Evolutionary conservation across 2,888 invertebrate genomes (phyloP).

Genomic region (Acleris laterana): DNA sequence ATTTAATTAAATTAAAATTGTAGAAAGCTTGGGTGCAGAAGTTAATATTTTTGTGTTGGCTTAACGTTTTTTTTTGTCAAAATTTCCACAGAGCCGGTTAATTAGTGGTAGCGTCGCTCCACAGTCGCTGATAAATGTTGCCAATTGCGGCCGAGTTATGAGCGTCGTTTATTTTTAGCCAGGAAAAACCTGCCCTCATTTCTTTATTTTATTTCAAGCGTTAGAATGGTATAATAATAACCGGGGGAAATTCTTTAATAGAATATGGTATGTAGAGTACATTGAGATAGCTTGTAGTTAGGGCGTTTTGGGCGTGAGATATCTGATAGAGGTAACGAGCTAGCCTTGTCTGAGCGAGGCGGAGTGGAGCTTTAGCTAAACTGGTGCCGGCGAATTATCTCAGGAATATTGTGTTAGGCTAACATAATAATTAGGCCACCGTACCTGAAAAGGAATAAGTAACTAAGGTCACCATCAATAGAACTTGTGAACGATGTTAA

Average conservation of each 20-base stretch:
- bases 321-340: neutral
- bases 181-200: constrained; percentile 60
- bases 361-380: neutral
- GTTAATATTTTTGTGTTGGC: constrained; percentile 34
- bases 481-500: no score
- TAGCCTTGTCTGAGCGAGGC: neutral
- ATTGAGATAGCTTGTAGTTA: constrained; percentile 13
- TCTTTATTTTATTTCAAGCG: constrained; percentile 53
- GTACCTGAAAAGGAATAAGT: no score
- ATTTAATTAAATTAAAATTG: constrained; percentile 28
- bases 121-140: constrained; percentile 68
- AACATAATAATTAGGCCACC: no score
- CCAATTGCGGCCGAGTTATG: constrained; percentile 74
- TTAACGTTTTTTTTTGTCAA: constrained; percentile 47
- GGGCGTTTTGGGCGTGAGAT: constrained; percentile 5
- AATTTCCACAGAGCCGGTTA: constrained; percentile 61
- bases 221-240: constrained; percentile 20
- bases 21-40: constrained; percentile 17
- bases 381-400: neutral
- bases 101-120: constrained; percentile 64
- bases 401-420: neutral
- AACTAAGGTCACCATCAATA: no score
- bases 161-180: constrained; percentile 66
- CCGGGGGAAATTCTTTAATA: constrained; percentile 27
- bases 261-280: constrained; percentile 26